These are phyloP conservation scores for Lates japonicus DNA, from an alignment of 2,797 vertebrate genomes.

Conservation along the genomic window DNA sequence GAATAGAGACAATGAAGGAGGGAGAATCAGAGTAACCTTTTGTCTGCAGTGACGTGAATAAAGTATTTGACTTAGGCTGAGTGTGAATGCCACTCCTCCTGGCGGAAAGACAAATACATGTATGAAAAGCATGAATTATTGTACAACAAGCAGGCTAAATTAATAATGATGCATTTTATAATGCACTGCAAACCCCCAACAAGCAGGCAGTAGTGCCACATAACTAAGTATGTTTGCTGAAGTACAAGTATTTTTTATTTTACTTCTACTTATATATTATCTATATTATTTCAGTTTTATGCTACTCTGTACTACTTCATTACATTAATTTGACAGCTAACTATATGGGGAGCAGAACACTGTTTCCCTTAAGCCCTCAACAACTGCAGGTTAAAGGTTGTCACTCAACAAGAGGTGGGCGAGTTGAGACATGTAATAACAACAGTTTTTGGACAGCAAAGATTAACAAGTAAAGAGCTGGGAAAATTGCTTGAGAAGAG, in stretches of 20 bases:
- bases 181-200: background rate
- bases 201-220: background rate
- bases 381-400: background rate
- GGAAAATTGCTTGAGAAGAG: background rate
- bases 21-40: slow-evolving; percentile 53
- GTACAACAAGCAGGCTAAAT: slow-evolving; percentile 16
- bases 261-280: background rate
- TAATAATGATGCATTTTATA: slow-evolving; percentile 29
- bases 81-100: slow-evolving; percentile 18
- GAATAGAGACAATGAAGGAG: slow-evolving; percentile 43
- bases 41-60: slow-evolving; percentile 30
- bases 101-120: background rate
- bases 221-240: background rate
- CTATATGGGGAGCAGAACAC: too few relatives aligned
- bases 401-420: background rate
- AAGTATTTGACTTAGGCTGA: slow-evolving; percentile 37
- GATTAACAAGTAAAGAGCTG: background rate
- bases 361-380: background rate
- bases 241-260: background rate
- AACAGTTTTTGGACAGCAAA: background rate
- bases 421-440: background rate
- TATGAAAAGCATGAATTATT: slow-evolving; percentile 32
- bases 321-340: too few relatives aligned
- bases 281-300: background rate
- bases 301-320: too few relatives aligned